Evolutionary conservation across 2,797 vertebrate genomes (phyloP).

Genomic region (Gymnodraco acuticeps): DNA sequence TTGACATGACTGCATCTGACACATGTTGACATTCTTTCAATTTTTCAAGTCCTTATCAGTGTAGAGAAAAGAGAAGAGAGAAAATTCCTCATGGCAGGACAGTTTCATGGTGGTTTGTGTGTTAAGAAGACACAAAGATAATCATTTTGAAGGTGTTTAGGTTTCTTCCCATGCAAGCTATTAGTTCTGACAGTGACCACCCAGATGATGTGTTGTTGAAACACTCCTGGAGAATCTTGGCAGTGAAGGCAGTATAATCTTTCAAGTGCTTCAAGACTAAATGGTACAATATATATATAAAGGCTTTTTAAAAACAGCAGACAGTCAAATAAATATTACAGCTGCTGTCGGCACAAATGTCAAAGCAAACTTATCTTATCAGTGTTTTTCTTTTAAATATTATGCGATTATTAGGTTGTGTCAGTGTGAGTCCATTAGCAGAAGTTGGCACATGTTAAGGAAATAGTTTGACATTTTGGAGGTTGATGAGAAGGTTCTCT

Average conservation of each 20-base stretch:
- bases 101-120: constrained; percentile 59
- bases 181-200: constrained; percentile 34
- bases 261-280: too few relatives aligned
- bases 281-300: too few relatives aligned
- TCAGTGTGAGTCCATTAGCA: too few relatives aligned
- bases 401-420: too few relatives aligned
- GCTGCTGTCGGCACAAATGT: neutral
- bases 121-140: constrained; percentile 34
- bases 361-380: too few relatives aligned
- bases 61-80: neutral
- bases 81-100: constrained; percentile 15
- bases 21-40: constrained; percentile 70
- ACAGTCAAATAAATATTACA: too few relatives aligned
- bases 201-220: constrained; percentile 30
- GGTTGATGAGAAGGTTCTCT: too few relatives aligned
- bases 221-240: constrained; percentile 1
- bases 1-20: constrained; percentile 54
- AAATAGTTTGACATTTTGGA: too few relatives aligned
- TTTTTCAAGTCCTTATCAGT: constrained; percentile 48
- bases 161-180: constrained; percentile 1
- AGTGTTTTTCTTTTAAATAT: too few relatives aligned
- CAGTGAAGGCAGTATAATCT: too few relatives aligned
- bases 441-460: too few relatives aligned
- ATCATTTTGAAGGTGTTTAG: neutral
- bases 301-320: too few relatives aligned